These are phyloP conservation scores for Cinclus mexicanus DNA, from an alignment of 2,113 vertebrate genomes.

Conservation along the genomic window DNA sequence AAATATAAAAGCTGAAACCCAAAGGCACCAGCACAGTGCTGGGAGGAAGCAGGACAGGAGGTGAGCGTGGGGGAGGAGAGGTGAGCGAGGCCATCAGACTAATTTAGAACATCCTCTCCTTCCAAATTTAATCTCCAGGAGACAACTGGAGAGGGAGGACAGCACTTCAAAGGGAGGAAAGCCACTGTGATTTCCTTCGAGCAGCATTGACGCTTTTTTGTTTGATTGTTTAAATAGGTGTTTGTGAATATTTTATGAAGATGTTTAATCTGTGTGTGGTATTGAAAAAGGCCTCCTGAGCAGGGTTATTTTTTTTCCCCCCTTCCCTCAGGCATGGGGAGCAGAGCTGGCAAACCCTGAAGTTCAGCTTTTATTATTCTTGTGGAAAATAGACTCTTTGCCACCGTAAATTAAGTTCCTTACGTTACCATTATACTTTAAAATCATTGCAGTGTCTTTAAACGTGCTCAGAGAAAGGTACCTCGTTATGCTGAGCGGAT, in stretches of 20 bases:
- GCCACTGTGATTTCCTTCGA: constrained; percentile 22
- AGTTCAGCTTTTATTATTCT: constrained; percentile 64
- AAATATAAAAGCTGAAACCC: fast-evolving
- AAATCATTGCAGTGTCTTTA: constrained; percentile 42
- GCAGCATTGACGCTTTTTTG: background rate
- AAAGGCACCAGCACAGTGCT: background rate
- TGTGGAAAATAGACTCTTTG: constrained; percentile 47
- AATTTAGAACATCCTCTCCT: constrained; percentile 75
- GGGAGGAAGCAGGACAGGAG: constrained; percentile 75
- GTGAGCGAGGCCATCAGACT: background rate
- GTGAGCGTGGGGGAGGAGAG: background rate
- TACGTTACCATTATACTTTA: constrained; percentile 65
- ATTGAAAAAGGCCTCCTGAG: constrained; percentile 32
- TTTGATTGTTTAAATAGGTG: constrained; percentile 32
- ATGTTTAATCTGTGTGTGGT: background rate
- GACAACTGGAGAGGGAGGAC: background rate
- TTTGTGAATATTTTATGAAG: constrained; percentile 17
- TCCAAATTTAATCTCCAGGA: constrained; percentile 64
- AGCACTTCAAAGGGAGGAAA: constrained; percentile 49
- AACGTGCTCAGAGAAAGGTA: constrained; percentile 35
- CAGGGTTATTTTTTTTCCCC: constrained; percentile 7
- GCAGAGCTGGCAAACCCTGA: constrained; percentile 17
- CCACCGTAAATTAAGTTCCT: constrained; percentile 43
- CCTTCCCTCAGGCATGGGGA: background rate
- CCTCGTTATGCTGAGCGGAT: background rate